Percentiles rank a stretch among this genome's conserved stretches.
These are phyloP conservation scores for Lypha dubia DNA, from an alignment of 2,888 invertebrate genomes.

Conservation along the genomic window DNA sequence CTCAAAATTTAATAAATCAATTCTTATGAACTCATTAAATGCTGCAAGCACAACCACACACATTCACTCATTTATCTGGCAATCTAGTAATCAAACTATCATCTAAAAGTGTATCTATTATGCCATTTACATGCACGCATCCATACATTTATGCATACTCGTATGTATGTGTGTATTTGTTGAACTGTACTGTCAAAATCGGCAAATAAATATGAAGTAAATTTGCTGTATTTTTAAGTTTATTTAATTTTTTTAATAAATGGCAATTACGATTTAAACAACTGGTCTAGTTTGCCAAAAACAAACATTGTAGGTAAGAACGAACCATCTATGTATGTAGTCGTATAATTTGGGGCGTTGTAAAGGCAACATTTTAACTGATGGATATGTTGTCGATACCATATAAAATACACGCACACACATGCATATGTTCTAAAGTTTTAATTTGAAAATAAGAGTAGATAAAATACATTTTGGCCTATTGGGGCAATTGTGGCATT, in stretches of 20 bases:
- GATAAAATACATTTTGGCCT: background rate
- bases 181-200: conserved; percentile 17
- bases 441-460: background rate
- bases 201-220: conserved; percentile 38
- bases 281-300: conserved; percentile 71
- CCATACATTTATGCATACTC: background rate
- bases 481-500: background rate
- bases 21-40: conserved; percentile 62
- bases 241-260: conserved; percentile 47
- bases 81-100: conserved; percentile 27
- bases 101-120: background rate
- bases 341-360: conserved; percentile 66
- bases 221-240: conserved; percentile 25
- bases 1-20: conserved; percentile 47
- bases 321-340: conserved; percentile 55
- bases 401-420: background rate
- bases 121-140: background rate
- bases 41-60: conserved; percentile 58
- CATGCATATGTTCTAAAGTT: background rate
- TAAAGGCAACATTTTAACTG: conserved; percentile 60
- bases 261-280: conserved; percentile 68
- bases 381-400: conserved; percentile 25
- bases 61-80: conserved; percentile 13
- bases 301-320: conserved; percentile 41
- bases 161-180: background rate